Evolutionary conservation across 2,888 invertebrate species (phyloP).

Genomic region (Phoronis australis): DNA sequence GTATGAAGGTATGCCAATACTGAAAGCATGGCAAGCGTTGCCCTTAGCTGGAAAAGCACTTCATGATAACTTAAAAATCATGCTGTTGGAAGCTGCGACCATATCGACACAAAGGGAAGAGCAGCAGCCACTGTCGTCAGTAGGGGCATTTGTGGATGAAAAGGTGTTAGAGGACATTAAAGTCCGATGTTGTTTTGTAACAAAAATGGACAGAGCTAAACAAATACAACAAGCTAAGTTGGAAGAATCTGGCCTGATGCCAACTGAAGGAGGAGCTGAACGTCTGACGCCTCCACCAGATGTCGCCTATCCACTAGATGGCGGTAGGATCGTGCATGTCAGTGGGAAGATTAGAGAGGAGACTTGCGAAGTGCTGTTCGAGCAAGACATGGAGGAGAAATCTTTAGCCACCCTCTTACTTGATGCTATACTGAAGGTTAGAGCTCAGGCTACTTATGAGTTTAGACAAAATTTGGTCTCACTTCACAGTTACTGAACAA

Average conservation of each 20-base stretch:
- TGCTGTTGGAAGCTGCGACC: conserved; percentile 29
- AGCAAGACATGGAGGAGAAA: conserved; percentile 74
- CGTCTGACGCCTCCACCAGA: conserved; percentile 47
- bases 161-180: conserved; percentile 35
- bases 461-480: no score
- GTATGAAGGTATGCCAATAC: conserved; percentile 78
- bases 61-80: conserved; percentile 18
- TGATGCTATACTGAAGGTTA: conserved; percentile 65
- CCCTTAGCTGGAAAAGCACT: conserved; percentile 69
- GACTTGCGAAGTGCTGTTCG: conserved; percentile 79
- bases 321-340: conserved; percentile 61
- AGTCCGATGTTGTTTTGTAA: conserved; percentile 84
- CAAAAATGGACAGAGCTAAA: conserved; percentile 65
- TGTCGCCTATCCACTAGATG: conserved; percentile 66
- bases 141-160: conserved; percentile 18
- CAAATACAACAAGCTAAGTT: conserved; percentile 49
- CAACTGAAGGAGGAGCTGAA: not conserved
- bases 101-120: conserved; percentile 25
- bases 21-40: conserved; percentile 75
- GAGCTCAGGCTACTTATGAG: not conserved
- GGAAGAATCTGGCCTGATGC: conserved; percentile 36
- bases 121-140: conserved; percentile 27
- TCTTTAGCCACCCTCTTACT: conserved; percentile 80
- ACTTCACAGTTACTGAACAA: no score
- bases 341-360: conserved; percentile 71